A percentile compares a stretch with the other conserved stretches of the same genome.
Conservation (phyloP, 2,113 vertebrate species). For the Epinephelus cyanopodus region DNA sequence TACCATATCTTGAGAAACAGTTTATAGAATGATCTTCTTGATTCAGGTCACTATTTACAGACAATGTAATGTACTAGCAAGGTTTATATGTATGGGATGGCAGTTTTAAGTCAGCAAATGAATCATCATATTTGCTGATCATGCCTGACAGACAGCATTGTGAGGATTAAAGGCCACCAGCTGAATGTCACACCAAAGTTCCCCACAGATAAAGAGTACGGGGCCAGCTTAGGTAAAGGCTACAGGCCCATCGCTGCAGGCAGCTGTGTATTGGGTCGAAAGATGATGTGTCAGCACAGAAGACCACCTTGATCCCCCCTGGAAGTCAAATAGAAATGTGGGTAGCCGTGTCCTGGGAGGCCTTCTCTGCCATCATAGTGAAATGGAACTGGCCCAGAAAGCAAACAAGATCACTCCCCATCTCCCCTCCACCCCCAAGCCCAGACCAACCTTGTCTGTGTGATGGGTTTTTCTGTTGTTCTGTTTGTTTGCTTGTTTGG, state of each 20-base stretch:
- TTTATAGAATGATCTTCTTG: slow-evolving; percentile 1
- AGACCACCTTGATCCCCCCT: slow-evolving; percentile 70
- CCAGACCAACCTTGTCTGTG: slow-evolving; percentile 77
- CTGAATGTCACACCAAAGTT: slow-evolving; percentile 56
- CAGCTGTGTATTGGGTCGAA: slow-evolving; percentile 67
- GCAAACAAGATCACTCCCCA: slow-evolving; percentile 80
- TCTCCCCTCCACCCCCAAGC: slow-evolving; percentile 65
- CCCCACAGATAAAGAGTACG: slow-evolving; percentile 42
- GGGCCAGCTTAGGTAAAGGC: slow-evolving; percentile 66
- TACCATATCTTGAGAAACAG: not conserved
- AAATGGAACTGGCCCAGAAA: slow-evolving; percentile 79
- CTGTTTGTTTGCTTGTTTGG: slow-evolving; percentile 87
- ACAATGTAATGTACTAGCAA: not conserved
- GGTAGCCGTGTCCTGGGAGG: slow-evolving; percentile 75
- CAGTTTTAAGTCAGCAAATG: slow-evolving; percentile 4
- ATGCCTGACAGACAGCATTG: slow-evolving; percentile 25
- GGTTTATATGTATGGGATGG: not conserved
- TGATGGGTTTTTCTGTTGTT: slow-evolving; percentile 84
- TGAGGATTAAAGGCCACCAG: slow-evolving; percentile 53
- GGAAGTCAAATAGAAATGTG: slow-evolving; percentile 78
- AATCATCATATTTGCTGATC: slow-evolving; percentile 33
- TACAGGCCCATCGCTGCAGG: slow-evolving; percentile 46
- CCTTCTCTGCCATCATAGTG: slow-evolving; percentile 74
- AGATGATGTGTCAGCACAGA: slow-evolving; percentile 62
- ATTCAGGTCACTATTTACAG: slow-evolving; percentile 18